Percentiles rank a stretch among this genome's conserved stretches.
These are phyloP conservation scores for western clawed frog (Xenopus tropicalis) DNA, from an alignment of 2,113 vertebrate species.

Conservation along the genomic window UCB_Xtro_10.0 CM004444.2:85508501-85509000, in stretches of 20 bases:
- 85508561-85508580: slow-evolving; percentile 29
- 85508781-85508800: neutral
- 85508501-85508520: slow-evolving; percentile 40
- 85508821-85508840: no score
- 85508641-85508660: slow-evolving; percentile 16
- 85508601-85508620: slow-evolving; percentile 39
- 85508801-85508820: neutral
- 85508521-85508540: slow-evolving; percentile 15
- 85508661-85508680: slow-evolving; percentile 24
- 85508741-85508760: slow-evolving; percentile 16
- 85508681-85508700: slow-evolving; percentile 20
- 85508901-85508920: no score
- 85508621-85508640: slow-evolving; percentile 28
- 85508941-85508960: no score
- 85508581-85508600: slow-evolving; percentile 33
- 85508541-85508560: slow-evolving; percentile 29
- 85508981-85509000: no score
- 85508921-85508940: no score
- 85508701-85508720: slow-evolving; percentile 32
- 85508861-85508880: no score
- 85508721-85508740: slow-evolving; percentile 16
- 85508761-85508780: neutral
- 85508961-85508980: no score
- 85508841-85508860: no score
- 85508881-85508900: no score